Base-by-base conservation (phyloP, 2,888 invertebrate species). In the Lasioglossum oenotherae region DNA sequence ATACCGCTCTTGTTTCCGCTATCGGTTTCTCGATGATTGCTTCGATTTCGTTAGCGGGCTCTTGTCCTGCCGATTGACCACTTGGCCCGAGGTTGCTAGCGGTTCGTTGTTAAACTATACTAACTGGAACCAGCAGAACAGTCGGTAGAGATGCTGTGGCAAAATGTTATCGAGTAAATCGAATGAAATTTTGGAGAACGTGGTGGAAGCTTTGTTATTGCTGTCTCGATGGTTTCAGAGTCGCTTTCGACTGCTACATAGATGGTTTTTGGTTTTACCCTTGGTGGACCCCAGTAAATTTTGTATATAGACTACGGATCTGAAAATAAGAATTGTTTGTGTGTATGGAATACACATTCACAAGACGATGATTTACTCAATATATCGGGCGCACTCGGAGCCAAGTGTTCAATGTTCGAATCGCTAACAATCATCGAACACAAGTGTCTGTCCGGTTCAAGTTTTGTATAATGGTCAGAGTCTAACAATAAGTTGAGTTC, bases 341-440 rank as follows among this genome's bases (percentile, higher is more conserved):
- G 0, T 12, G 46, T 12, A 3, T 12, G 46, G 4, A 46, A 16
- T 46, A 4, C 16, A 46, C 4, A 46, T 46, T 46, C 46, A 4
- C 3, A 16, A 46, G 27, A 12, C 14, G 31, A 31, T 1, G 64
- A 19, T 60, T 31, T 6, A 1, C 64, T 16, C 35, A 0, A 31
- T 2, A 16, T 6, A 19, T 19, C 16, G 35, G 8, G 14, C 5
- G 35, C 31, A 16, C 35, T 69, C 19, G 19, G 10, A 23, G 35
- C 69, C 69, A 23, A 69, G 69, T 69, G 69, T 38, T 69, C 38
- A 35, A 35, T 6, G 35, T 67, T 67, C 67, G 60, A 69, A 69
- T 69, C 38, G 38, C 19, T 69, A 38, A 69, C 69, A 23, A 69
- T 69, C 69, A 23, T 23, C 38, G 69, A 38, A 38, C 38, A 38